Conservation (phyloP, 2,888 invertebrate genomes). For the Parnassius mnemosyne region DNA sequence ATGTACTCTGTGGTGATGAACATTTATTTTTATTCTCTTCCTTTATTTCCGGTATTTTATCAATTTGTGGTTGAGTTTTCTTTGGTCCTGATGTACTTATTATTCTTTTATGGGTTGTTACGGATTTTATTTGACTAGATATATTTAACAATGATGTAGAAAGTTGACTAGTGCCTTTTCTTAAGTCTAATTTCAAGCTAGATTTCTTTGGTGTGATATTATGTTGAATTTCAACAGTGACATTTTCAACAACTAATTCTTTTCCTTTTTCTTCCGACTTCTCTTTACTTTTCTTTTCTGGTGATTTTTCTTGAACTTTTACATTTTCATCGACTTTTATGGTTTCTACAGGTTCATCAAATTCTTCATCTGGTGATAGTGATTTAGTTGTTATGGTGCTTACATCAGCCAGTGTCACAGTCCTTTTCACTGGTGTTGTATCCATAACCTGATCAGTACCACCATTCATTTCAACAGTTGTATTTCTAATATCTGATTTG, state of each 20-base stretch:
- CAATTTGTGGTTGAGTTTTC: conserved; percentile 55
- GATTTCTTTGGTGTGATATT: conserved; percentile 75
- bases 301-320: conserved; percentile 39
- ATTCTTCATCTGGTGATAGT: conserved; percentile 54
- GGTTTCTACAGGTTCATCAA: conserved; percentile 39
- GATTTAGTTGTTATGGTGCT: conserved; percentile 70
- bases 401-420: conserved; percentile 65
- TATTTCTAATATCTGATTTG: conserved; percentile 57
- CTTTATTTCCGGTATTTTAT: conserved; percentile 51
- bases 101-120: conserved; percentile 72
- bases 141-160: conserved; percentile 71
- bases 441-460: conserved; percentile 54
- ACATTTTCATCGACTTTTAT: conserved; percentile 31
- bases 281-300: conserved; percentile 36
- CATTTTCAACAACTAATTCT: conserved; percentile 67
- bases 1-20: conserved; percentile 53
- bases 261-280: conserved; percentile 51
- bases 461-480: conserved; percentile 63
- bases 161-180: conserved; percentile 69
- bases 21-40: conserved; percentile 46
- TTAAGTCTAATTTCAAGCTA: conserved; percentile 69
- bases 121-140: conserved; percentile 75
- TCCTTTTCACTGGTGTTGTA: conserved; percentile 43
- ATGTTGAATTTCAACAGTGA: conserved; percentile 74
- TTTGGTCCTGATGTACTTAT: conserved; percentile 72